Conservation (phyloP, 2,888 invertebrate species). For the Dendrolimus houi region DNA sequence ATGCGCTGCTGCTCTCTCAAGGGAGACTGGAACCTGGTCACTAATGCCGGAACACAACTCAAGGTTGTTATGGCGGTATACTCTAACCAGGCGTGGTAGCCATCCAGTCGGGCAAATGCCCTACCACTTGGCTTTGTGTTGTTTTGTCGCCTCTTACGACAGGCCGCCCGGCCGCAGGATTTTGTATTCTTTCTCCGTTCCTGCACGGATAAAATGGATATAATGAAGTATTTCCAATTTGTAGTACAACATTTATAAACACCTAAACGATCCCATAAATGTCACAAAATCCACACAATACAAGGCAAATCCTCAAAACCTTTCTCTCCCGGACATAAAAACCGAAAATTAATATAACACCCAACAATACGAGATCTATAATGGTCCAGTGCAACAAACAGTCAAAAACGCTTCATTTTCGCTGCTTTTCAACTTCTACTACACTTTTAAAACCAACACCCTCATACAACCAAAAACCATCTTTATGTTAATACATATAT, state of each 20-base stretch:
- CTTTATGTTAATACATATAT: conserved; percentile 8
- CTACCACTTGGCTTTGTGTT: too few relatives aligned
- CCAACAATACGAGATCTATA: conserved; percentile 30
- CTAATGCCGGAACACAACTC: too few relatives aligned
- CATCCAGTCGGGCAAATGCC: too few relatives aligned
- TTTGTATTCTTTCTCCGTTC: too few relatives aligned
- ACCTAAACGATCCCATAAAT: background rate
- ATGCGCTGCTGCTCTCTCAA: too few relatives aligned
- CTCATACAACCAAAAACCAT: conserved; percentile 7
- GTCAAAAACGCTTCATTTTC: conserved; percentile 46
- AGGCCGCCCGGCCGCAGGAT: too few relatives aligned
- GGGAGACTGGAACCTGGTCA: too few relatives aligned
- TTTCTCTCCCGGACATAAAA: conserved; percentile 22
- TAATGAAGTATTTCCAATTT: too few relatives aligned
- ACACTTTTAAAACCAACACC: conserved; percentile 7
- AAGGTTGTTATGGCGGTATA: too few relatives aligned
- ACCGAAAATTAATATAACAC: conserved; percentile 43
- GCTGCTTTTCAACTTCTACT: conserved; percentile 27
- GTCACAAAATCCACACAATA: background rate
- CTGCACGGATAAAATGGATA: too few relatives aligned
- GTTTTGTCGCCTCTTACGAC: too few relatives aligned
- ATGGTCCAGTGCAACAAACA: conserved; percentile 33
- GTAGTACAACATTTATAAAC: background rate
- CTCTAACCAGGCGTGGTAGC: too few relatives aligned
- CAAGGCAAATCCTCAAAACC: background rate